These are phyloP conservation scores for Brachystomella parvula DNA, from an alignment of 1,140 invertebrate genomes.

Conservation along the genomic window DNA sequence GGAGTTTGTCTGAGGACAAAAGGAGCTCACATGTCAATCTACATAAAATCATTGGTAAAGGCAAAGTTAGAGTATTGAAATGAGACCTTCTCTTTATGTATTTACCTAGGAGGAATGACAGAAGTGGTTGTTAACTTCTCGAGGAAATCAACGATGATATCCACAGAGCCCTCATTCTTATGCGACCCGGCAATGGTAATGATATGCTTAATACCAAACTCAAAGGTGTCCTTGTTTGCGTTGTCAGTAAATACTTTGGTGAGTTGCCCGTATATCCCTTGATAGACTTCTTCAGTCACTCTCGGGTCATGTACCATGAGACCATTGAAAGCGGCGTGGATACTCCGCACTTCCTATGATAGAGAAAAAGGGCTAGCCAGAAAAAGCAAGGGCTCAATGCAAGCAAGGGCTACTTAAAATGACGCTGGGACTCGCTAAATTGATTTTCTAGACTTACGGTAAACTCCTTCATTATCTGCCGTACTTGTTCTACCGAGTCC, in stretches of 20 bases:
- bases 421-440: background rate
- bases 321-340: slow-evolving; percentile 34
- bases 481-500: slow-evolving; percentile 24
- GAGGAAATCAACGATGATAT: slow-evolving; percentile 33
- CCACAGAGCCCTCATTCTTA: slow-evolving; percentile 30
- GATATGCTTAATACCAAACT: slow-evolving; percentile 29
- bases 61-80: slow-evolving; percentile 5
- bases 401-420: background rate
- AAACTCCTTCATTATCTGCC: slow-evolving; percentile 29
- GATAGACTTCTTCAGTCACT: slow-evolving; percentile 18
- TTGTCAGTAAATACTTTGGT: slow-evolving; percentile 31
- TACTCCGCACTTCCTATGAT: slow-evolving; percentile 31
- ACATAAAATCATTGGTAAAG: slow-evolving; percentile 38
- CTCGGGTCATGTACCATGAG: slow-evolving; percentile 31
- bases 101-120: slow-evolving; percentile 34
- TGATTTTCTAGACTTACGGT: slow-evolving; percentile 25
- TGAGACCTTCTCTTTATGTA: background rate
- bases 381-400: background rate
- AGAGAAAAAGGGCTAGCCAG: slow-evolving; percentile 2
- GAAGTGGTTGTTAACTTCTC: slow-evolving; percentile 29
- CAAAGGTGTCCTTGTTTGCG: slow-evolving; percentile 18
- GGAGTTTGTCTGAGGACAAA: slow-evolving; percentile 46
- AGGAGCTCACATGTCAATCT: slow-evolving; percentile 48
- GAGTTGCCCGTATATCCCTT: slow-evolving; percentile 10
- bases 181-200: slow-evolving; percentile 22